A percentile compares a stretch with the other conserved stretches of the same genome.
phyloP scores from a whole-genome alignment of 2,888 invertebrate species.

The Parthenolecanium corni region DNA sequence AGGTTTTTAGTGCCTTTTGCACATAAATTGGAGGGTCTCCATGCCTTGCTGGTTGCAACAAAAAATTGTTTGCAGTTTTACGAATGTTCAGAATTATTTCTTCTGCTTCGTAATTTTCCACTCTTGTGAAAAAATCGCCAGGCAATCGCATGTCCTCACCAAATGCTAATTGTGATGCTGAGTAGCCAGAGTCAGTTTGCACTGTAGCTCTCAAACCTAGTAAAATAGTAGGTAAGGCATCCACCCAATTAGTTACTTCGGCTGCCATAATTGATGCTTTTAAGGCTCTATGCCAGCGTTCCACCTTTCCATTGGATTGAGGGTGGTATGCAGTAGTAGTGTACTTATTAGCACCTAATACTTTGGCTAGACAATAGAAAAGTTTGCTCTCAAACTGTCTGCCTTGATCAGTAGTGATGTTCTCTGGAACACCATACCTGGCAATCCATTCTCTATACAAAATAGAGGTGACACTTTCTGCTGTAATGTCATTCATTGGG shows the following conservation, averaged over 20 bases:
- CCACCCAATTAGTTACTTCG: background rate
- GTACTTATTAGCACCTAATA: background rate
- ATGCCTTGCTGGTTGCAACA: no score
- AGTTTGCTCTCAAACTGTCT: conserved; percentile 37
- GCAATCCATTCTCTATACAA: conserved; percentile 37
- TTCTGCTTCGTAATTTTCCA: no score
- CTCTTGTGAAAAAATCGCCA: no score
- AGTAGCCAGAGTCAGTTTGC: conserved; percentile 36
- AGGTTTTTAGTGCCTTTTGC: no score
- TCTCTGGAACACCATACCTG: conserved; percentile 38
- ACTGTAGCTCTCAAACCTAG: conserved; percentile 20
- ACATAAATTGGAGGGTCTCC: no score
- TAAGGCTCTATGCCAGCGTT: conserved; percentile 24
- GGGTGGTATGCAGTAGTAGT: conserved; percentile 24
- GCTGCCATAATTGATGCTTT: conserved; percentile 28
- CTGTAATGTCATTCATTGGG: conserved; percentile 37
- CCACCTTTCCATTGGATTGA: conserved; percentile 25
- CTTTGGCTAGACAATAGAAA: conserved; percentile 31
- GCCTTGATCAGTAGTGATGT: conserved; percentile 38
- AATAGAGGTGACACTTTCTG: conserved; percentile 34
- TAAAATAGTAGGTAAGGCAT: conserved; percentile 11
- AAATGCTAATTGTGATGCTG: conserved; percentile 36
- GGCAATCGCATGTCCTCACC: conserved; percentile 35
- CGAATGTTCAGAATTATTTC: no score
- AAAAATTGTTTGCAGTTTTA: no score